phyloP scores from a whole-genome alignment of 2,888 invertebrate species.

The Belgica antarctica region DNA sequence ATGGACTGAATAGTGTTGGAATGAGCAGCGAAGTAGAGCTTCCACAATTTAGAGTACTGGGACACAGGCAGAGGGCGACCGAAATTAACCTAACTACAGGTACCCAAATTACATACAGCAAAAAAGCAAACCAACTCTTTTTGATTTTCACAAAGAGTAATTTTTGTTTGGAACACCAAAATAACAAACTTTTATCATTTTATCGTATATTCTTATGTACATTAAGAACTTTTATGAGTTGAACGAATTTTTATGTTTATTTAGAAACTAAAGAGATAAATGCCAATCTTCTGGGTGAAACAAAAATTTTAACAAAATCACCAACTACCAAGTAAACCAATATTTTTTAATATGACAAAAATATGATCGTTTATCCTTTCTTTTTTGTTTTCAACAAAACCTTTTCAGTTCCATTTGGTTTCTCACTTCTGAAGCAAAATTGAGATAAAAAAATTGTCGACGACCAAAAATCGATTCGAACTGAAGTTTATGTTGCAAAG shows the following conservation, averaged over 20 bases:
- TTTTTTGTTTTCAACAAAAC: neutral
- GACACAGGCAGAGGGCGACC: constrained; percentile 91
- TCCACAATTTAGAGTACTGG: constrained; percentile 95
- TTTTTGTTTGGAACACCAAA: neutral
- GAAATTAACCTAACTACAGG: constrained; percentile 95
- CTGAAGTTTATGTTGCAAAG: neutral
- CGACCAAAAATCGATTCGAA: too few species aligned
- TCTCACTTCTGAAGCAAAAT: constrained; percentile 34
- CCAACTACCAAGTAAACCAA: constrained; percentile 38
- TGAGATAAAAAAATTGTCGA: neutral
- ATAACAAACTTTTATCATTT: constrained; percentile 3
- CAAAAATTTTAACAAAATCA: constrained; percentile 43
- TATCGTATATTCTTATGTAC: neutral
- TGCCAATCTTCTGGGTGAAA: constrained; percentile 33
- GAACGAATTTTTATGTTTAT: neutral
- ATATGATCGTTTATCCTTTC: constrained; percentile 33
- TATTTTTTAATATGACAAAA: constrained; percentile 44
- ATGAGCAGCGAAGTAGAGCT: constrained; percentile 94
- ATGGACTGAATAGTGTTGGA: constrained; percentile 88
- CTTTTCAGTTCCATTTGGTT: constrained; percentile 25
- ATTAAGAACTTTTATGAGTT: constrained; percentile 18
- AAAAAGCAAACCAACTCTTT: constrained; percentile 35
- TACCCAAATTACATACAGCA: constrained; percentile 60
- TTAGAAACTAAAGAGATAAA: constrained; percentile 17
- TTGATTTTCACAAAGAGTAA: constrained; percentile 18